Percentiles rank a stretch among this genome's conserved stretches.
Evolutionary conservation across 2,113 vertebrate genomes (phyloP).

Genomic region (Phalacrocorax carbo): DNA sequence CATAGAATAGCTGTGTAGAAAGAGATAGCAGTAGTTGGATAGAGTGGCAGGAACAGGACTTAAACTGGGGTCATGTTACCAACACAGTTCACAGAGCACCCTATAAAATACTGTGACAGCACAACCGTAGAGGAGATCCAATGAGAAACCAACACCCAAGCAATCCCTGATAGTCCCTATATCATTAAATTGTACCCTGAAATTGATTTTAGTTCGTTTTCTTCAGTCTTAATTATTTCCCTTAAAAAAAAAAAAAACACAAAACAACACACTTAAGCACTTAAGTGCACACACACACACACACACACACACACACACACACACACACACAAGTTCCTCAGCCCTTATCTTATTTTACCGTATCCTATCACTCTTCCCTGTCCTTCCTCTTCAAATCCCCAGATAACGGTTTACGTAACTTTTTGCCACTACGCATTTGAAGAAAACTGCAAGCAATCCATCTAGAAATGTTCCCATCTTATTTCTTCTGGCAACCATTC

Average conservation of each 20-base stretch:
- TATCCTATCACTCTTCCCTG: background rate
- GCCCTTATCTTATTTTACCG: background rate
- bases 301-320: background rate
- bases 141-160: background rate
- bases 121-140: background rate
- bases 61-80: background rate
- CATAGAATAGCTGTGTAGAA: background rate
- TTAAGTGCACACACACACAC: too few species aligned
- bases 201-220: background rate
- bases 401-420: background rate
- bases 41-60: fast-evolving
- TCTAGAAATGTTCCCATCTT: background rate
- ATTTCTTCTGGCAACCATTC: background rate
- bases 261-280: background rate
- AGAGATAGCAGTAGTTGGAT: background rate
- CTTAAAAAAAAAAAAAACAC: too few species aligned
- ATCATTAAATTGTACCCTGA: background rate
- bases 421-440: background rate
- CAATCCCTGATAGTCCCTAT: background rate
- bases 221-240: background rate
- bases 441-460: background rate
- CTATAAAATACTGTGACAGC: background rate
- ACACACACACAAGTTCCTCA: background rate
- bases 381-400: background rate
- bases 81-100: background rate